Conservation (phyloP, 1,140 invertebrate genomes). For the Bombus superbus region DNA sequence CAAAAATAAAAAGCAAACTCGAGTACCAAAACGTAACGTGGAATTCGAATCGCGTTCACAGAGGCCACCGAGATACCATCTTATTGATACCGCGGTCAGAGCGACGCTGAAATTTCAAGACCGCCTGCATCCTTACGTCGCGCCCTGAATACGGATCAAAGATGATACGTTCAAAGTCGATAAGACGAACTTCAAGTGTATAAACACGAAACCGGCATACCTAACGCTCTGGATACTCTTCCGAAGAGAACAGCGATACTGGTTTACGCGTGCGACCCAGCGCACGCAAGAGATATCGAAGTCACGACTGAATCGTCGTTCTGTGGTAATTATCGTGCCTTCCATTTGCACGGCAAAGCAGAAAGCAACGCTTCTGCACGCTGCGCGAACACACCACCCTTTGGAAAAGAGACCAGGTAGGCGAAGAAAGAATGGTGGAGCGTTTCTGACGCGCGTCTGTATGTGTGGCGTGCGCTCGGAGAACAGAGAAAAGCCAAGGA, state of each 20-base stretch:
- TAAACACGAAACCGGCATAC: background rate
- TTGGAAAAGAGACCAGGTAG: constrained; percentile 42
- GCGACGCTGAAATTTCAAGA: constrained; percentile 14
- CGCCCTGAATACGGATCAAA: constrained; percentile 31
- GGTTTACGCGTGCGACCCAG: constrained; percentile 22
- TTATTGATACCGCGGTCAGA: constrained; percentile 3
- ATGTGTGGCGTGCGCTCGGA: no score
- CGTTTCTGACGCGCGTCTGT: background rate
- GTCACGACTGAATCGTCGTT: constrained; percentile 15
- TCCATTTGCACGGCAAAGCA: background rate
- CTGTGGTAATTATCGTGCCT: constrained; percentile 34
- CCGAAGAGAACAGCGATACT: constrained; percentile 4
- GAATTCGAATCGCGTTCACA: background rate
- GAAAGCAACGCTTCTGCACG: constrained; percentile 1
- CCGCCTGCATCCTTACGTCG: background rate
- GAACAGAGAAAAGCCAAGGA: background rate
- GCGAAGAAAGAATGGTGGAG: constrained; percentile 15
- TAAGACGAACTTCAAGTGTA: constrained; percentile 19
- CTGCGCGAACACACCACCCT: background rate
- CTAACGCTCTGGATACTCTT: constrained; percentile 15
- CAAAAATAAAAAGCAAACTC: background rate
- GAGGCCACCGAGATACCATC: background rate
- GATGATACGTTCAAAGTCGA: constrained; percentile 35
- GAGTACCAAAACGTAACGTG: background rate
- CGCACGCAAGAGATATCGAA: constrained; percentile 13